These are phyloP conservation scores for Drosophila subobscura DNA, from an alignment of 1,140 invertebrate genomes.

Conservation along the genomic window DNA sequence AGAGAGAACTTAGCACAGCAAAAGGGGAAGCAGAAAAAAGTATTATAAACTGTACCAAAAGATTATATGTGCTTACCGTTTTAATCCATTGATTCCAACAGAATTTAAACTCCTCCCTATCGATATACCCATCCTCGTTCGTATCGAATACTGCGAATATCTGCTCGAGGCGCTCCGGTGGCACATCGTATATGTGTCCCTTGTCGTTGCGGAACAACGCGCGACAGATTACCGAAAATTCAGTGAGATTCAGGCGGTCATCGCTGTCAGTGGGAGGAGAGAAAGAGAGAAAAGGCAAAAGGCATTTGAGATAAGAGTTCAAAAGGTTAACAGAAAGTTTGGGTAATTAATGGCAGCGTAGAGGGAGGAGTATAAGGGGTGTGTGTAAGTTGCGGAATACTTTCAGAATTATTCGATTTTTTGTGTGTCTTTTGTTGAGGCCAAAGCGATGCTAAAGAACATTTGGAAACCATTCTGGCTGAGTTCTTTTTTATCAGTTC, in stretches of 20 bases:
- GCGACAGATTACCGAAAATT: slow-evolving; percentile 92
- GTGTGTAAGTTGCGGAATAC: too few relatives aligned
- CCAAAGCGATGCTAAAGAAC: too few relatives aligned
- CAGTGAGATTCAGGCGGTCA: slow-evolving; percentile 89
- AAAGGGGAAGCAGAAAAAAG: too few relatives aligned
- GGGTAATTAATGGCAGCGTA: too few relatives aligned
- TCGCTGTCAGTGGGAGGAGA: slow-evolving; percentile 85
- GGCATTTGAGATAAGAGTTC: neutral
- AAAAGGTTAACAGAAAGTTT: neutral
- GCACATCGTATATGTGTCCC: slow-evolving; percentile 92
- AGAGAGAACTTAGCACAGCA: too few relatives aligned
- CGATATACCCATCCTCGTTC: slow-evolving; percentile 91
- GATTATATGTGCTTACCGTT: slow-evolving; percentile 85
- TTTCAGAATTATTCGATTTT: too few relatives aligned
- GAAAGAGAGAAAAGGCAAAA: neutral
- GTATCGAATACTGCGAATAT: slow-evolving; percentile 92
- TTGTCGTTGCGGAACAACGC: slow-evolving; percentile 93
- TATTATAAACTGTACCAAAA: too few relatives aligned
- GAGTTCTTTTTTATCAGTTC: too few relatives aligned
- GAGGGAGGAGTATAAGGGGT: too few relatives aligned
- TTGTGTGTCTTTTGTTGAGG: too few relatives aligned
- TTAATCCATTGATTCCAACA: slow-evolving; percentile 95
- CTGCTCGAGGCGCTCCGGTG: slow-evolving; percentile 88
- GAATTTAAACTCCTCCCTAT: slow-evolving; percentile 91
- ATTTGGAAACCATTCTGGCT: too few relatives aligned